Conservation (phyloP, 1,140 invertebrate genomes). For the Drosophila arawakana region DNA sequence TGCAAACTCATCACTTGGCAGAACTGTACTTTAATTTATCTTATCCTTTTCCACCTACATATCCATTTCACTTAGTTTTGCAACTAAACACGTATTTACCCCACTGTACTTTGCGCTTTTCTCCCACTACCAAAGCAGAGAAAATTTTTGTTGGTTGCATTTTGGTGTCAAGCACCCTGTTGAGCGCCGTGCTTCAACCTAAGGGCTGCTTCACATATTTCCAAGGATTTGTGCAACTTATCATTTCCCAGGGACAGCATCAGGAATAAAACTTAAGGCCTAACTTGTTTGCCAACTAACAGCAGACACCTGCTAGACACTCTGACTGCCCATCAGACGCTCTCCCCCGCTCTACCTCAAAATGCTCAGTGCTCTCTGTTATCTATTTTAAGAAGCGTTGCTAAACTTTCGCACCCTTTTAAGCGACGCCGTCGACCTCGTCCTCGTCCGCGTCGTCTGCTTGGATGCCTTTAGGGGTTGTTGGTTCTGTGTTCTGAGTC, state of each 20-base stretch:
- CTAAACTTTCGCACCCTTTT: constrained; percentile 79
- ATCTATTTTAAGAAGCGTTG: constrained; percentile 47
- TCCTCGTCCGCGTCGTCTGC: neutral
- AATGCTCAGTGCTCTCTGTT: constrained; percentile 10
- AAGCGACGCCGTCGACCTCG: constrained; percentile 13
- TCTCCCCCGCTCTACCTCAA: constrained; percentile 3
- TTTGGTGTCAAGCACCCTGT: constrained; percentile 61
- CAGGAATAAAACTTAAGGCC: constrained; percentile 5
- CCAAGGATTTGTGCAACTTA: constrained; percentile 12
- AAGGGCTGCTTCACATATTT: constrained; percentile 43
- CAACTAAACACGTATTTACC: too few relatives aligned
- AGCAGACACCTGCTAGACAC: constrained; percentile 34
- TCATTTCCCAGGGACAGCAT: constrained; percentile 21
- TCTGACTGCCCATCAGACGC: constrained; percentile 36
- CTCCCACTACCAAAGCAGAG: constrained; percentile 10
- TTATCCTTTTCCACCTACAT: too few relatives aligned
- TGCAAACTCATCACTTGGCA: too few relatives aligned
- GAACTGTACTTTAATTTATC: too few relatives aligned
- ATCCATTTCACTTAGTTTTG: too few relatives aligned
- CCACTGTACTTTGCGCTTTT: neutral
- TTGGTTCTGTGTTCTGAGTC: neutral
- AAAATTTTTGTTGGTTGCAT: constrained; percentile 35
- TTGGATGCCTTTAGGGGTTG: constrained; percentile 25
- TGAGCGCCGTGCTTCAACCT: constrained; percentile 22
- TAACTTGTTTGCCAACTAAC: constrained; percentile 6